Conservation (phyloP, 2,113 vertebrate species). For the Progne subis region DNA sequence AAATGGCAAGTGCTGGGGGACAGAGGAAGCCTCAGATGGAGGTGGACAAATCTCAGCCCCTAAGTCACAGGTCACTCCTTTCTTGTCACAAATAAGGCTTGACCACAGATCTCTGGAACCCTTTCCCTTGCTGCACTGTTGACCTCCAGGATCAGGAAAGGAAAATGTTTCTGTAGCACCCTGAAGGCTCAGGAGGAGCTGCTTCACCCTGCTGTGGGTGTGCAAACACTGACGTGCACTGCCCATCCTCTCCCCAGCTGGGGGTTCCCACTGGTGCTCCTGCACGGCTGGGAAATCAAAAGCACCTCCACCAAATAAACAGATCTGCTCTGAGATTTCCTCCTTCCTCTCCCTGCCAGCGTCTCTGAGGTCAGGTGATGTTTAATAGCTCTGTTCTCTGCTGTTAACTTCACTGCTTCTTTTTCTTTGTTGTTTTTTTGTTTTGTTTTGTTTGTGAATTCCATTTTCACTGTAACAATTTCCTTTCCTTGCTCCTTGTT, state of each 20-base stretch:
- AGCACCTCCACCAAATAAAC: not conserved
- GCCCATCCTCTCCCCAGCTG: accelerated
- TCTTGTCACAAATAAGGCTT: not conserved
- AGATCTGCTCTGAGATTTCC: not conserved
- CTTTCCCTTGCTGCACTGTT: not conserved
- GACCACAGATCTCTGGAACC: not conserved
- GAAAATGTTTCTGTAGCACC: not conserved
- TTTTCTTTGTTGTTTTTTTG: not conserved
- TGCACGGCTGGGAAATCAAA: not conserved
- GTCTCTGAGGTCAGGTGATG: not conserved
- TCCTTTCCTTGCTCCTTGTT: not conserved
- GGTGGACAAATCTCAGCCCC: not conserved
- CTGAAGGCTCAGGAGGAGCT: not conserved
- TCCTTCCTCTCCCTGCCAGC: not conserved
- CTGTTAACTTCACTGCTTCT: not conserved
- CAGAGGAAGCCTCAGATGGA: not conserved
- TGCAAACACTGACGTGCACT: accelerated
- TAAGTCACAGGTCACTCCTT: not conserved
- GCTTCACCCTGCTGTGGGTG: not conserved
- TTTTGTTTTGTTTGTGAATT: not conserved
- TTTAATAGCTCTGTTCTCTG: not conserved
- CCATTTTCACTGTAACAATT: not conserved
- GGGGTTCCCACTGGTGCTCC: not conserved
- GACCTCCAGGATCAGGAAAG: not conserved
- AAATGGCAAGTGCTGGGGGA: not conserved